Base-by-base conservation (phyloP, 2,888 invertebrate species). In the Cosmorhoe ocellata region DNA sequence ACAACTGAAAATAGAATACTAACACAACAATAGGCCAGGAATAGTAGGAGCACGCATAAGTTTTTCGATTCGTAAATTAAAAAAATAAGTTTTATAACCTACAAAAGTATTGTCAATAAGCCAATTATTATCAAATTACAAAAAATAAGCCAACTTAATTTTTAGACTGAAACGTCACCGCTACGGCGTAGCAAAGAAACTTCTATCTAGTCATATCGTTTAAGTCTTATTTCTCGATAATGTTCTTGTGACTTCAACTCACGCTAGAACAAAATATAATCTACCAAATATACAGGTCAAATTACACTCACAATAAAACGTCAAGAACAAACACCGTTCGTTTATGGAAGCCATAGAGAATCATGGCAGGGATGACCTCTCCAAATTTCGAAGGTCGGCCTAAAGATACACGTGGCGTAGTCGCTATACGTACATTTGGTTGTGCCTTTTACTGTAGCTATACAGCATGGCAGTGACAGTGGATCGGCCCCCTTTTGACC, bases 401-500 rank as follows among this genome's bases (percentile, higher is more conserved):
- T 49, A 59, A 59, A 63, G 64, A 67, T 76, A 69, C 76, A 74
- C 71, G 76, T 67, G 72, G 67, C 66, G 46, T 53, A 56, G 58
- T 60, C 67, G 58, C 58, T 64, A 62, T 61, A 61, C 62, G 42
- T 56, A 61, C 61, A 67, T 37, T 13, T 27, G 26, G 62, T 47
- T 51, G 56, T 59, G 53, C 59, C 56, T 32, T 36, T 34, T 30
- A 24, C 18, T 22, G 12, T 40, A 56, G 45, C 36, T 63, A 66
- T 67, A 71, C 61, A 60, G 67, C 67, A 71, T 82, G 83, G 67
- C 84, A 85, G 84, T 84, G 86, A 86, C 86, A 86, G 84, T 84
- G 86, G 81, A 69, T 74, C 77, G 85, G 80, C 83, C 87, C 88
- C 84, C 80, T 76, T 79, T 79, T 87, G 88, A 88, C 88, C 88